Evolutionary conservation across 2,113 vertebrate species (phyloP), one percentile per base, ranked within the genome.

Genomic region (Acanthochromis polyacanthus): DNA sequence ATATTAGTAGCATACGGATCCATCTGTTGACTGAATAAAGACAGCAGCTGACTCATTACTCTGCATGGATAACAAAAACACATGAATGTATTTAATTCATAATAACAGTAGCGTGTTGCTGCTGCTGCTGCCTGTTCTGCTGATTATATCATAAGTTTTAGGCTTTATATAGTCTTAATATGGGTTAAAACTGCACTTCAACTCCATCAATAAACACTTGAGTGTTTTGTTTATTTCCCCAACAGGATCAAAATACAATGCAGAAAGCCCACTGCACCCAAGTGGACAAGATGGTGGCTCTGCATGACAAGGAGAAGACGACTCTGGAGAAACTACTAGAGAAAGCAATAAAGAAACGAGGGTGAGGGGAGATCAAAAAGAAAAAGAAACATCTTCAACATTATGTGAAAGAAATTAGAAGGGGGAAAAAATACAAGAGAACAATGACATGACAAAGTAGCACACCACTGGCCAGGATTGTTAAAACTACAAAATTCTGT

Each of bases 311-410:
- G 86, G 98, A 99, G 78, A 99, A 98, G 75, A 93, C 93, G 0
- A 95, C 92, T 12, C 93, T 96, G 4, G 98, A 99, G 91, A 99
- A 99, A 86, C 96, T 95, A 69, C 87, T 99, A 81, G 98, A 99
- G 89, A 99, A 99, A 86, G 96, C 98, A 53, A 95, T 99, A 86
- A 99, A 98, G 93, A 99, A 99, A 89, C 96, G 95, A 53, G 98
- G 98, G 98, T 99, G 95, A 94, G 36, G 23, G 1, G 6, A 12
- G 8, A 7, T n/a, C 3, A 0, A 17, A 38, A 19, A 25, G 10
- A 20, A 10, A 38, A 40, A 40, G 6, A 40, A 40, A 12, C 38
- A 40, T 12, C 9, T 40, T 30, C 30, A 40, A 12, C 12, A 12
- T 40, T 40, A 40, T 40, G 38, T 3, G 40, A 43, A 43, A 15